Conservation (phyloP, 2,113 vertebrate genomes). For the Corythornis cristatus region DNA sequence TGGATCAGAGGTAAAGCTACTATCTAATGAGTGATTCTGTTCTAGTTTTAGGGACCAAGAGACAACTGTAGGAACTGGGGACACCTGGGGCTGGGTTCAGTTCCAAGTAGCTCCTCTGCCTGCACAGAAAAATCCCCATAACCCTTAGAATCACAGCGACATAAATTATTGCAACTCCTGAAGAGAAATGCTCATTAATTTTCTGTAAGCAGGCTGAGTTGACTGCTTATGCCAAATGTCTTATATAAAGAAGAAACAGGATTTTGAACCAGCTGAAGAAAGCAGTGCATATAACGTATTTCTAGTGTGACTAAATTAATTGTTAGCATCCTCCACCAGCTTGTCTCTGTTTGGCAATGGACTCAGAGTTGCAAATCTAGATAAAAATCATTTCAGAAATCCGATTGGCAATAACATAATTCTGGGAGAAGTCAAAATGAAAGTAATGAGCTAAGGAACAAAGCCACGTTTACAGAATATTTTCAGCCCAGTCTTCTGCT, state of each 20-base stretch:
- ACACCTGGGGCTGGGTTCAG: neutral
- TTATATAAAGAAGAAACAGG: neutral
- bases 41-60: neutral
- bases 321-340: neutral
- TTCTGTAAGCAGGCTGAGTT: neutral
- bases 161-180: neutral
- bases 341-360: neutral
- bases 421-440: neutral
- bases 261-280: conserved; percentile 28
- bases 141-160: neutral
- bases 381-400: conserved; percentile 19
- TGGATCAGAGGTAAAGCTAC: neutral
- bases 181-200: conserved; percentile 7
- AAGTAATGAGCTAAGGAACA: conserved; percentile 43
- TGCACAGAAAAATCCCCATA: neutral
- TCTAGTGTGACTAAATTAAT: conserved; percentile 22
- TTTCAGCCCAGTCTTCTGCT: conserved; percentile 48
- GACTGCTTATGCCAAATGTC: neutral
- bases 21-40: neutral
- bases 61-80: neutral
- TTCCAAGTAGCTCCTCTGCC: neutral
- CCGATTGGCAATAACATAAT: neutral
- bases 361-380: neutral
- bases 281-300: neutral
- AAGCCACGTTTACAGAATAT: conserved; percentile 53